Percentiles rank a stretch among this genome's conserved stretches.
These are phyloP conservation scores for Clanis bilineata DNA, from an alignment of 2,888 invertebrate species.

Conservation along the genomic window DNA sequence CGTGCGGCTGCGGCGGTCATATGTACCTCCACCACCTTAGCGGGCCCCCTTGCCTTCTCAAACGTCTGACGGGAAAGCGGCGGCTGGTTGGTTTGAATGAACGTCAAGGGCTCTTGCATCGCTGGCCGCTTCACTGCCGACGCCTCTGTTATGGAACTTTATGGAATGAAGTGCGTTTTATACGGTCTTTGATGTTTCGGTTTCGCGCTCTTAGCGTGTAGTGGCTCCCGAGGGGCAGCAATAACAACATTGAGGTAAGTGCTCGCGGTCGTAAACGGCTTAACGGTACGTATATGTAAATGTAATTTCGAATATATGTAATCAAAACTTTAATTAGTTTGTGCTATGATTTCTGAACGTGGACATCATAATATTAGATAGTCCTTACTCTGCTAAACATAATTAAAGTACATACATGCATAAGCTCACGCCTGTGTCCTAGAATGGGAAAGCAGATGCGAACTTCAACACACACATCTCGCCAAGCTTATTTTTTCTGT, in stretches of 20 bases:
- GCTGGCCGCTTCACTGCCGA: conserved; percentile 55
- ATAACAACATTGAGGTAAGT: conserved; percentile 66
- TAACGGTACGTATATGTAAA: conserved; percentile 52
- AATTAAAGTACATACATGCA: too few species aligned
- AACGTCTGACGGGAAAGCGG: conserved; percentile 33
- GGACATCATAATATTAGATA: neutral
- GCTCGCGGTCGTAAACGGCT: conserved; percentile 54
- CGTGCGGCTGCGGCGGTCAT: conserved; percentile 60
- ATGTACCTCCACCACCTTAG: conserved; percentile 51
- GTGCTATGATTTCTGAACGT: neutral
- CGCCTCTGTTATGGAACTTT: conserved; percentile 70
- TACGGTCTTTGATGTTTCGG: conserved; percentile 74
- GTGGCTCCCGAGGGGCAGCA: conserved; percentile 65
- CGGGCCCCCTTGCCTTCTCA: conserved; percentile 44
- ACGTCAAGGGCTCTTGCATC: conserved; percentile 50
- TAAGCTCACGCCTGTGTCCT: too few species aligned
- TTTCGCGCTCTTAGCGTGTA: conserved; percentile 67
- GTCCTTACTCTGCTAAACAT: too few species aligned
- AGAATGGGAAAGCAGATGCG: too few species aligned
- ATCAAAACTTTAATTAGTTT: conserved; percentile 31
- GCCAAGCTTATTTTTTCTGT: too few species aligned
- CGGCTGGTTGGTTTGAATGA: conserved; percentile 38
- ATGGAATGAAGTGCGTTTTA: conserved; percentile 76
- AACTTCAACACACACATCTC: too few species aligned
- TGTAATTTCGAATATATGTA: conserved; percentile 38